Percentiles rank a stretch among this genome's conserved stretches.
These are phyloP conservation scores for Drosophila bocki DNA, from an alignment of 1,140 invertebrate genomes.

Conservation along the genomic window DNA sequence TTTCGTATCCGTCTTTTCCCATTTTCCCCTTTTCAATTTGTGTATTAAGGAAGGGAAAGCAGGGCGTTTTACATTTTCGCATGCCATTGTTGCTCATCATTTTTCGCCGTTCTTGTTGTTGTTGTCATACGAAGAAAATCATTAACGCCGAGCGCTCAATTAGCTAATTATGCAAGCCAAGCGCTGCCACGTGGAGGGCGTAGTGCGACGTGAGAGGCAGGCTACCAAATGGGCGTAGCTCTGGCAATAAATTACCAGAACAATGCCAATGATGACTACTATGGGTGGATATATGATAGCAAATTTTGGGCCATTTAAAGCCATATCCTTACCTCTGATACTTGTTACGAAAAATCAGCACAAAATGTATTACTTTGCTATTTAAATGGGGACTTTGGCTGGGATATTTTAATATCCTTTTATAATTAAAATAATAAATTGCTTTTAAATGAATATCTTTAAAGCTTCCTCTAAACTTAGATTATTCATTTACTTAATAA, in stretches of 20 bases:
- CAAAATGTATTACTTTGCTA: neutral
- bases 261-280: slow-evolving; percentile 46
- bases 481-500: too few relatives aligned
- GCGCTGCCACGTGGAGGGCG: slow-evolving; percentile 15
- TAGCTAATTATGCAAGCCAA: slow-evolving; percentile 65
- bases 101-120: neutral
- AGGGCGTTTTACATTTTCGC: slow-evolving; percentile 4
- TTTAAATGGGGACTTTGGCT: neutral
- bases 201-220: slow-evolving; percentile 7
- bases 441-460: neutral
- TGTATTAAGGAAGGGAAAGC: neutral
- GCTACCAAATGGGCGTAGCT: slow-evolving; percentile 15
- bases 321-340: too few relatives aligned
- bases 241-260: slow-evolving; percentile 22
- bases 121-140: slow-evolving; percentile 35
- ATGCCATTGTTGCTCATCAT: slow-evolving; percentile 8
- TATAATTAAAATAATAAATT: neutral
- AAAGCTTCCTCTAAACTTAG: neutral
- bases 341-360: neutral
- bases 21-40: slow-evolving; percentile 34
- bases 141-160: slow-evolving; percentile 62
- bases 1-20: neutral
- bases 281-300: slow-evolving; percentile 4
- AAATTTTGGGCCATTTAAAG: too few relatives aligned
- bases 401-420: neutral